Evolutionary conservation across 2,797 vertebrate species (phyloP).

Genomic region (Selene dorsalis): DNA sequence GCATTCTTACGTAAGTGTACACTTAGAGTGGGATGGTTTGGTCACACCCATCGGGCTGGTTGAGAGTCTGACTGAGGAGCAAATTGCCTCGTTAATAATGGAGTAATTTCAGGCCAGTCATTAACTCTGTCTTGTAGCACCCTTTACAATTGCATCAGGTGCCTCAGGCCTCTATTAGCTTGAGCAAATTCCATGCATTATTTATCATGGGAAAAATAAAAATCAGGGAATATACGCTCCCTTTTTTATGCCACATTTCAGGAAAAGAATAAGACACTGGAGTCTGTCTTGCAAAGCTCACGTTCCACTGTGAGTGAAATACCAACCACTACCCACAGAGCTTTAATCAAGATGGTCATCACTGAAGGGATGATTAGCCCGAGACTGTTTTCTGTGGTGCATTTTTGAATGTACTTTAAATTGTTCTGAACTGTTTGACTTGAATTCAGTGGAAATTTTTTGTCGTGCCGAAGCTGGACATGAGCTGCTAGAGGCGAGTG

Average conservation of each 20-base stretch:
- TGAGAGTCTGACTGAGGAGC: slow-evolving; percentile 61
- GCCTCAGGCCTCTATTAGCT: slow-evolving; percentile 63
- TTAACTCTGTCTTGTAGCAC: slow-evolving; percentile 59
- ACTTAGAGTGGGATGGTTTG: slow-evolving; percentile 59
- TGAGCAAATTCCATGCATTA: slow-evolving; percentile 61
- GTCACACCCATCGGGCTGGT: slow-evolving; percentile 58
- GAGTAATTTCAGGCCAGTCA: slow-evolving; percentile 72
- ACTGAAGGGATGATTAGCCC: slow-evolving; percentile 44
- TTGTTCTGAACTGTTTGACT: slow-evolving; percentile 27
- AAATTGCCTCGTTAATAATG: slow-evolving; percentile 77
- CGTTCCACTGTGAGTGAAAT: slow-evolving; percentile 47
- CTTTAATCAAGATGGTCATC: slow-evolving; percentile 40
- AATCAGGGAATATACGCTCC: slow-evolving; percentile 11
- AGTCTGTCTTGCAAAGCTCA: slow-evolving; percentile 26
- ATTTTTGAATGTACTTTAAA: slow-evolving; percentile 20
- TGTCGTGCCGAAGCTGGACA: slow-evolving; percentile 55
- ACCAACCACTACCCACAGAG: slow-evolving; percentile 47
- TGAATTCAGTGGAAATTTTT: slow-evolving; percentile 44
- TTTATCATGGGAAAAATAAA: slow-evolving; percentile 61
- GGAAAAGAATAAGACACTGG: slow-evolving; percentile 21
- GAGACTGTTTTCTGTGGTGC: slow-evolving; percentile 7
- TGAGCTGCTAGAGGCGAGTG: slow-evolving; percentile 67
- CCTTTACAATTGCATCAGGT: slow-evolving; percentile 58
- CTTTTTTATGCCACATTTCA: slow-evolving; percentile 18
- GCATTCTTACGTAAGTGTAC: slow-evolving; percentile 59